phyloP scores from a whole-genome alignment of 2,113 vertebrate species.

The Corythaeola cristata region DNA sequence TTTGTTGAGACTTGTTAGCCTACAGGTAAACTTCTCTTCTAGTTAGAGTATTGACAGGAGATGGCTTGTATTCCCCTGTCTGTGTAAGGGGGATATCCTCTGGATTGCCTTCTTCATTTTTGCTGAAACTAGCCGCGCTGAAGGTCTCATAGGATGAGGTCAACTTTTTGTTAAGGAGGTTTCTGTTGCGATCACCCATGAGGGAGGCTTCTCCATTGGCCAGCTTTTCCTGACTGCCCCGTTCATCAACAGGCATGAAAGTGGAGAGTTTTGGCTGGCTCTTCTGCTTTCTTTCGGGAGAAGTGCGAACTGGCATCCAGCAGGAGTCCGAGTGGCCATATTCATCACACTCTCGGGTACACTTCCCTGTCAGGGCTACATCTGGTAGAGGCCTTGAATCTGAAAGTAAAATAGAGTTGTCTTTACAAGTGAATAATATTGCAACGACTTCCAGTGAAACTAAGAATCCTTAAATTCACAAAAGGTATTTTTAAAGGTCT shows the following conservation, averaged over 20 bases:
- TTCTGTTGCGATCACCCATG: conserved; percentile 98
- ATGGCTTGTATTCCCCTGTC: conserved; percentile 97
- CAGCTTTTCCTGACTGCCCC: conserved; percentile 93
- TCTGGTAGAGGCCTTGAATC: conserved; percentile 98
- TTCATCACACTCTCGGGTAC: conserved; percentile 96
- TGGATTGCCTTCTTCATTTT: conserved; percentile 85
- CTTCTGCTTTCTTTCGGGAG: conserved; percentile 94
- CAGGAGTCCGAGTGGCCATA: conserved; percentile 99
- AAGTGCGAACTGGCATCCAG: conserved; percentile 99
- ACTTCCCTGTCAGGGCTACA: conserved; percentile 99
- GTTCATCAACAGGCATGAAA: conserved; percentile 93
- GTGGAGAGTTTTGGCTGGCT: conserved; percentile 99
- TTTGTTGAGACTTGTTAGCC: conserved; percentile 66
- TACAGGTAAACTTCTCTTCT: conserved; percentile 99
- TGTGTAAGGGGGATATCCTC: conserved; percentile 98
- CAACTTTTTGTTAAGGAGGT: conserved; percentile 98
- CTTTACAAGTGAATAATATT: not conserved
- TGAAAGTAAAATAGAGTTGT: conserved; percentile 72
- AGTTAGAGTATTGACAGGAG: conserved; percentile 93
- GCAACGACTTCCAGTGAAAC: not conserved
- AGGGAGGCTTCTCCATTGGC: conserved; percentile 94
- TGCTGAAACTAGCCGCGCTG: conserved; percentile 87
- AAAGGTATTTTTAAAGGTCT: conserved; percentile 43
- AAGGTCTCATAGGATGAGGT: conserved; percentile 97
- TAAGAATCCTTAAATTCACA: not conserved